Base-by-base conservation (phyloP, 2,113 vertebrate species). In the Ia io region DNA sequence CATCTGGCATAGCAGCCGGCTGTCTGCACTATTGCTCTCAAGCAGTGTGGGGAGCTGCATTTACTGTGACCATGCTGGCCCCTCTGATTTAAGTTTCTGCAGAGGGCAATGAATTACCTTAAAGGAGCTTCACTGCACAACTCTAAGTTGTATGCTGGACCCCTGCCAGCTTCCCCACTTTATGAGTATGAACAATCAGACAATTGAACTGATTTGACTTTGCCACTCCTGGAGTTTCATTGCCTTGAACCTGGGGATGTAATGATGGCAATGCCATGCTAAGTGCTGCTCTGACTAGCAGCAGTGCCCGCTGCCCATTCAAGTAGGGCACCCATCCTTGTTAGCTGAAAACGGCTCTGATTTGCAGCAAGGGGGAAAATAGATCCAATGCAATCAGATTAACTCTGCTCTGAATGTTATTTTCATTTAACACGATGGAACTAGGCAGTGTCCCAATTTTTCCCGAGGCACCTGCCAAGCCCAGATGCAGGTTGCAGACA, bases 131-230 rank as follows among this genome's bases (percentile, higher is more conserved):
- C 93, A 96, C 97, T 97, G 97, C 93, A 97, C 98, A 98, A 98
- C 97, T 97, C 97, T 92, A 98, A 98, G 98, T 98, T 98, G 98
- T 98, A 98, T 98, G 93, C 98, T 49, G 94, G 98, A 98, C 98
- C 98, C 98, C 98, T 97, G 97, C 98, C 97, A 98, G 98, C 96
- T 97, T 97, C 95, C 96, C 97, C 97, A 97, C 98, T 98, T 98
- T 97, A 95, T 97, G 98, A 98, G 98, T 98, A 97, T 97, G 98
- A 98, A 98, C 98, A 98, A 98, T 98, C 98, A 98, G 98, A 98
- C 98, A 98, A 98, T 98, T 98, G 98, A 98, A 98, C 97, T 98
- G 98, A 99, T 98, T 98, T 98, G 98, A 98, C 98, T 98, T 98
- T 94, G 96, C 98, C 96, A 93, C 98, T 98, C 98, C 98, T 95